phyloP scores from a whole-genome alignment of 2,113 vertebrate species.

The Laticauda colubrina region DNA sequence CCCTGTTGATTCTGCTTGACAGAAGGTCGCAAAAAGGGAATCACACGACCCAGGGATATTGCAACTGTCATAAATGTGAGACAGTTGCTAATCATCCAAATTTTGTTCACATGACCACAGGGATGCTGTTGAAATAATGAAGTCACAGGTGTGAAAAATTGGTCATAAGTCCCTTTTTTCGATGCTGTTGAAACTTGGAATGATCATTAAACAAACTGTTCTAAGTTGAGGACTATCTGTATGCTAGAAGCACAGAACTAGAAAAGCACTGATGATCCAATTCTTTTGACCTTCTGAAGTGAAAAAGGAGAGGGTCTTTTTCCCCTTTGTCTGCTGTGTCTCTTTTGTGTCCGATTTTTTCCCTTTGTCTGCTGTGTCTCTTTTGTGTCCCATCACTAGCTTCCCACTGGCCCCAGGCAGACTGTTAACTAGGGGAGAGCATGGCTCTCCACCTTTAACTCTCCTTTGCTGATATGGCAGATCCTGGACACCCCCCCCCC shows the following conservation, averaged over 20 bases:
- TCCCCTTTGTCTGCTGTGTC: not conserved
- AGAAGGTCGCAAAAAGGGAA: not conserved
- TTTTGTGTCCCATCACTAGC: not conserved
- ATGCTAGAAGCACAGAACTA: not conserved
- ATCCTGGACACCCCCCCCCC: not conserved
- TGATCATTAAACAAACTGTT: not conserved
- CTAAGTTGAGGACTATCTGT: not conserved
- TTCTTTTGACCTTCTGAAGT: not conserved
- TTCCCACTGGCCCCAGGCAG: not conserved
- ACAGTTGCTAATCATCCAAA: not conserved
- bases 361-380: not conserved
- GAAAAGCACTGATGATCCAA: not conserved
- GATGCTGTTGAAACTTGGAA: not conserved
- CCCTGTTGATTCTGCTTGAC: not conserved
- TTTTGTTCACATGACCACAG: not conserved
- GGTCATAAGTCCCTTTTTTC: not conserved
- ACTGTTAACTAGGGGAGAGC: not conserved
- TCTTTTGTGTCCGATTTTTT: not conserved
- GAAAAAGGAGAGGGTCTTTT: not conserved
- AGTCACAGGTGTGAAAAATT: not conserved
- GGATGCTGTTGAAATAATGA: not conserved
- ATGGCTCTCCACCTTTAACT: not conserved
- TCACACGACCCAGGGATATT: not conserved
- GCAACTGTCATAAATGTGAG: not conserved
- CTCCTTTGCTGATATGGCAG: not conserved